Base-by-base conservation (phyloP, 2,113 vertebrate species). In the Meleagris gallopavo region DNA sequence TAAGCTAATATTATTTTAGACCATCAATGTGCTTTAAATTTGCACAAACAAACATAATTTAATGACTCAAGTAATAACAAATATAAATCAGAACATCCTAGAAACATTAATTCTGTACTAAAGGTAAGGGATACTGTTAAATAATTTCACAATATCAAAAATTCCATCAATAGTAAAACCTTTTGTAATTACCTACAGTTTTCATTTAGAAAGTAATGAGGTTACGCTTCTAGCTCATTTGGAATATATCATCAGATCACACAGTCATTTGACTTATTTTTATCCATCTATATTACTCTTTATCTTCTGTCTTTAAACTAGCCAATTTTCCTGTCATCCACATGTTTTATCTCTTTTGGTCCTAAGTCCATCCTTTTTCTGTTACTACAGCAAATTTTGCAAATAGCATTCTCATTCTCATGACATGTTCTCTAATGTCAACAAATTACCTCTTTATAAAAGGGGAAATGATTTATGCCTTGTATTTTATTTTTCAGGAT, bases 401-500 rank as follows among this genome's bases (percentile, higher is more conserved):
- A 57, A 92, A 76, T 52, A 45, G 4, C 38, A 19, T 66, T 90
- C 67, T 73, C 7, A 20, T 88, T 83, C 38, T 80, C 21, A 50
- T 52, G 64, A 18, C 5, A 3, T 54, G 30, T 58, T 66, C 8
- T 60, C 38, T 29, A 36, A 3, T 36, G 5, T 61, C 43, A 54
- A 57, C 30, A 57, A 79, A 40, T 30, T 64, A 46, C 41, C 3
- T 30, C 78, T 76, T 48, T 65, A 30, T 21, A 36, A 40, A 61
- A 52, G 11, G 3, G 0, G 1, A 0, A 4, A 32, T 76, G n/a
- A 87, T 45, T 62, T 71, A 74, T 64, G 60, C 11, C 8, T 84
- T 90, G 6, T 67, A 13, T 80, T 79, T 87, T 90, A 66, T 91
- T 88, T 95, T 83, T 88, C 82, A 98, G 97, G 84, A 96, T 98